Evolutionary conservation across 2,888 invertebrate genomes (phyloP).

Genomic region (Ectropis crepuscularia): DNA sequence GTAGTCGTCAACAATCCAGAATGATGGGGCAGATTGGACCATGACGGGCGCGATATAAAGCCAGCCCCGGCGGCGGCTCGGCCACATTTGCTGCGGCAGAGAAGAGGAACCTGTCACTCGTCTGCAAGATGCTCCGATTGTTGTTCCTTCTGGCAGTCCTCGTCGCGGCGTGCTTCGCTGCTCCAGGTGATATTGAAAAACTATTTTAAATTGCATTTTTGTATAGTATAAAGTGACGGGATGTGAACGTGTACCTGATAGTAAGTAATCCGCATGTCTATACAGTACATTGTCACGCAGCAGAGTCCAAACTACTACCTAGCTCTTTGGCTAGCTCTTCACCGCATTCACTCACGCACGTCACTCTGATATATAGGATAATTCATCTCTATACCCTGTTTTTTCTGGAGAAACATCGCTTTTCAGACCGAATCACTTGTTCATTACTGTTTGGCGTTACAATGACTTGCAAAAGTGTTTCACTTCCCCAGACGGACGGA

Average conservation of each 20-base stretch:
- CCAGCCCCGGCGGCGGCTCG: conserved; percentile 17
- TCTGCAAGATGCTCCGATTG: conserved; percentile 51
- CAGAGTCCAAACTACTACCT: no score
- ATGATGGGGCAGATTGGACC: conserved; percentile 57
- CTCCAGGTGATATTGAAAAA: conserved; percentile 53
- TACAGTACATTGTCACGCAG: not conserved
- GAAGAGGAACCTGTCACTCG: conserved; percentile 20
- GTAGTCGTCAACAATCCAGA: conserved; percentile 54
- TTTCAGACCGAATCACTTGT: no score
- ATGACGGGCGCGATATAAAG: conserved; percentile 59
- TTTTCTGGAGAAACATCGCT: no score
- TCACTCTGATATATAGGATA: no score
- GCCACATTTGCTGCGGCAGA: conserved; percentile 41
- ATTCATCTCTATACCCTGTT: no score
- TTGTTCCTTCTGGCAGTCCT: conserved; percentile 47
- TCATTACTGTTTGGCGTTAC: no score
- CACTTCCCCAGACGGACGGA: no score
- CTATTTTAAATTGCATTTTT: not conserved
- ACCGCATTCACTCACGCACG: no score
- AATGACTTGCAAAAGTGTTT: no score
- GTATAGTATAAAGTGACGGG: not conserved
- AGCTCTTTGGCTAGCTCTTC: no score
- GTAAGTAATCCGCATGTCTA: not conserved
- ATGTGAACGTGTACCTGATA: not conserved
- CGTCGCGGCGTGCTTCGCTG: conserved; percentile 51